phyloP scores from a whole-genome alignment of 1,140 invertebrate genomes.

The Trissolcus basalis region DNA sequence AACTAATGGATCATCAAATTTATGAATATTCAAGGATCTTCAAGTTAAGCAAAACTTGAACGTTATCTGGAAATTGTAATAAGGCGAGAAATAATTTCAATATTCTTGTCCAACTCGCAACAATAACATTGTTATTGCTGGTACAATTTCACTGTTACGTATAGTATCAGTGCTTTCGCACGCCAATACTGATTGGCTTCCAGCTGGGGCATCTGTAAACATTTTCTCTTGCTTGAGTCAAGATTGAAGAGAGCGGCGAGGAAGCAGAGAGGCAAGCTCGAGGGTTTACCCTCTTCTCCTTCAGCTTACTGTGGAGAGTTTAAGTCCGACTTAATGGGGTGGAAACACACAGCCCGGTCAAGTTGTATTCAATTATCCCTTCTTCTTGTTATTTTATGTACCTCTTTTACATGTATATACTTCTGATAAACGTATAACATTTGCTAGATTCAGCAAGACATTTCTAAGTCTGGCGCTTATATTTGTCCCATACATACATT shows the following conservation, averaged over 20 bases:
- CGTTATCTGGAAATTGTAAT: slow-evolving; percentile 1
- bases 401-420: slow-evolving; percentile 33
- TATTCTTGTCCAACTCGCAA: slow-evolving; percentile 59
- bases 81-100: slow-evolving; percentile 64
- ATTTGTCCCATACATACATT: too few species aligned
- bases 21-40: too few species aligned
- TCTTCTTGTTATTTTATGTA: slow-evolving; percentile 51
- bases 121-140: slow-evolving; percentile 43
- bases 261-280: slow-evolving; percentile 36
- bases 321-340: slow-evolving; percentile 77
- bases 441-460: too few species aligned
- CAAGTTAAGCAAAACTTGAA: too few species aligned
- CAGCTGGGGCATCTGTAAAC: slow-evolving; percentile 73
- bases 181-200: slow-evolving; percentile 69
- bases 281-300: slow-evolving; percentile 33
- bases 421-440: neutral
- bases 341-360: slow-evolving; percentile 76
- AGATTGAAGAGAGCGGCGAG: slow-evolving; percentile 54
- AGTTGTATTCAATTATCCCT: slow-evolving; percentile 78
- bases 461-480: too few species aligned
- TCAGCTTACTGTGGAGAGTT: slow-evolving; percentile 61
- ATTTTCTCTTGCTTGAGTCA: slow-evolving; percentile 60
- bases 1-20: too few species aligned
- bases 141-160: slow-evolving; percentile 51
- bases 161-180: slow-evolving; percentile 49